A percentile compares a stretch with the other conserved stretches of the same genome.
Evolutionary conservation across 1,140 invertebrate genomes (phyloP).

Genomic region (Trigoniulus corallinus): DNA sequence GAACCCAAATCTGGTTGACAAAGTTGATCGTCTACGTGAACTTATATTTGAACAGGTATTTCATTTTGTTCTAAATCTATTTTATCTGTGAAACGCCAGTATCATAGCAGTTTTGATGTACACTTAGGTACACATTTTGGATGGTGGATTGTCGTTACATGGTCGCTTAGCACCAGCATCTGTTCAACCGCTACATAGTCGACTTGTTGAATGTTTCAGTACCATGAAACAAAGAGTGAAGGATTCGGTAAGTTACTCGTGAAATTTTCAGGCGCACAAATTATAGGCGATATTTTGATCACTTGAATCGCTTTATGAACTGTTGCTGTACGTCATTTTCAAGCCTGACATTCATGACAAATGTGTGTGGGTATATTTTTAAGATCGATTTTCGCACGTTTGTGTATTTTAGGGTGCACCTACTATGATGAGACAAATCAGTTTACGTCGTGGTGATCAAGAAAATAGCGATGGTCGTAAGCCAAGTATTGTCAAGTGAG

Average conservation of each 20-base stretch:
- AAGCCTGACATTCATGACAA: not conserved
- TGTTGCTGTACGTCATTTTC: not conserved
- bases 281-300: too few relatives aligned
- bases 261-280: too few relatives aligned
- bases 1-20: constrained; percentile 49
- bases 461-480: constrained; percentile 33
- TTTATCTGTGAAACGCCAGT: not conserved
- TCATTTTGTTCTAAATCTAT: not conserved
- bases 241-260: constrained; percentile 9
- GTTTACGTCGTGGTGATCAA: not conserved
- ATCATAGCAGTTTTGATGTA: not conserved
- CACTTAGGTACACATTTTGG: constrained; percentile 42
- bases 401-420: constrained; percentile 5
- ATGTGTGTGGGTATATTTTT: too few relatives aligned
- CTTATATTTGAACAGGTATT: constrained; percentile 56
- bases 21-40: constrained; percentile 53
- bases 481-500: constrained; percentile 41
- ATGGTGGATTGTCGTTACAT: constrained; percentile 60
- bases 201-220: constrained; percentile 65
- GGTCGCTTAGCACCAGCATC: constrained; percentile 60
- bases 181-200: constrained; percentile 69
- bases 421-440: constrained; percentile 4
- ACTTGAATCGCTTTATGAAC: not conserved
- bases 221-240: constrained; percentile 55
- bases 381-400: not conserved